These are phyloP conservation scores for Trachymyrmex septentrionalis DNA, from an alignment of 1,140 invertebrate species.

Conservation along the genomic window DNA sequence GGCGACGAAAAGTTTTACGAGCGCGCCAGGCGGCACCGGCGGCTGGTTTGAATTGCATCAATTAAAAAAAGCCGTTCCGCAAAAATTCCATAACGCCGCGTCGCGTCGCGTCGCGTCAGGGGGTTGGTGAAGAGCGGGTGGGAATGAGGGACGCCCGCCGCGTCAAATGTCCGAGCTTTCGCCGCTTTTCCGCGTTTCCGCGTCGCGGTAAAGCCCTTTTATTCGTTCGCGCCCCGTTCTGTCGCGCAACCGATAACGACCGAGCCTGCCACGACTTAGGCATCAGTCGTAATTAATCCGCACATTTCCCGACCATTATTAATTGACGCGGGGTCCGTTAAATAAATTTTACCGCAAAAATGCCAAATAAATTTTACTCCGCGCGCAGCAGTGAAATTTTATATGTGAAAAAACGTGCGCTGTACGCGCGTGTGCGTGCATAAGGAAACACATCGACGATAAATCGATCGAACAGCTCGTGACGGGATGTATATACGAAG, in stretches of 20 bases:
- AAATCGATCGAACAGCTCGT: conserved; percentile 13
- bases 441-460: conserved; percentile 2
- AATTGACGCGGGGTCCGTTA: conserved; percentile 37
- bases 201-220: conserved; percentile 70
- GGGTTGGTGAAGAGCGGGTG: neutral
- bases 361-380: conserved; percentile 47
- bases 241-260: conserved; percentile 64
- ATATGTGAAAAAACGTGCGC: no score
- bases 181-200: conserved; percentile 65
- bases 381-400: neutral
- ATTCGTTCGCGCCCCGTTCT: conserved; percentile 69
- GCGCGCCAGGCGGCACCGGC: conserved; percentile 67
- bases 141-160: conserved; percentile 57
- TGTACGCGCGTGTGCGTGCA: neutral
- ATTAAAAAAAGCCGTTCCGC: conserved; percentile 79
- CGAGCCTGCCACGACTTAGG: conserved; percentile 55
- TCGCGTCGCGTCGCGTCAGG: neutral
- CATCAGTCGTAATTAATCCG: conserved; percentile 58
- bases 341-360: conserved; percentile 54
- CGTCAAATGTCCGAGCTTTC: conserved; percentile 73
- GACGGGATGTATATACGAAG: conserved; percentile 1
- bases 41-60: conserved; percentile 77
- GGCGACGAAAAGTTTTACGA: conserved; percentile 78
- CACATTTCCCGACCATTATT: conserved; percentile 40
- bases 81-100: conserved; percentile 78